Conservation (phyloP, 1,140 invertebrate species). For the Procambarus clarkii region DNA sequence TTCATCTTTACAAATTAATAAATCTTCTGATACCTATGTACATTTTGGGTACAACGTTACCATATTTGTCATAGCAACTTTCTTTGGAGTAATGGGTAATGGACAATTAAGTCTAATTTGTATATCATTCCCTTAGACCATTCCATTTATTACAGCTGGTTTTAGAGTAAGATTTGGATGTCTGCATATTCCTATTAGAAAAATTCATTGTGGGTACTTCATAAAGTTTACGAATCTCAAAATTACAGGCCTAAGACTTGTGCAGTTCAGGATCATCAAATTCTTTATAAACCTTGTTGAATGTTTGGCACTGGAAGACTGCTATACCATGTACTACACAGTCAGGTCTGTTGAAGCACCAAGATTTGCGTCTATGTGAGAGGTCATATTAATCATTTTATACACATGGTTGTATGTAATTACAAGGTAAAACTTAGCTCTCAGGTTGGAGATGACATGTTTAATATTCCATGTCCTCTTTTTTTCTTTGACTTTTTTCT, state of each 20-base stretch:
- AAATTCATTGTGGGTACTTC: constrained; percentile 39
- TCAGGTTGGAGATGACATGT: constrained; percentile 66
- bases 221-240: constrained; percentile 27
- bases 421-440: constrained; percentile 49
- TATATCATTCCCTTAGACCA: constrained; percentile 61
- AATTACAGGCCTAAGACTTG: constrained; percentile 12
- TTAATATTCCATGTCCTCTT: constrained; percentile 45
- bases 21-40: constrained; percentile 9
- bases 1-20: constrained; percentile 13
- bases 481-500: not conserved
- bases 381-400: constrained; percentile 26
- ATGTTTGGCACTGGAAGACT: constrained; percentile 8
- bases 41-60: constrained; percentile 43
- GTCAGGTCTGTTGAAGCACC: constrained; percentile 30
- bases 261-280: not conserved
- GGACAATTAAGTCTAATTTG: constrained; percentile 32
- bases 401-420: constrained; percentile 58
- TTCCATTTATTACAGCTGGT: constrained; percentile 57
- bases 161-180: constrained; percentile 62
- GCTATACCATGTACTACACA: constrained; percentile 1
- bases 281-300: constrained; percentile 18
- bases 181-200: constrained; percentile 20
- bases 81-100: constrained; percentile 9
- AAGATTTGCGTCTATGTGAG: constrained; percentile 23
- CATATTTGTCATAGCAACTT: constrained; percentile 23